Evolutionary conservation across 92 coral and sea anemone genomes (phyloP), one percentile per base, ranked within the genome.

Genomic region (Umimayanthus chanpuru): DNA sequence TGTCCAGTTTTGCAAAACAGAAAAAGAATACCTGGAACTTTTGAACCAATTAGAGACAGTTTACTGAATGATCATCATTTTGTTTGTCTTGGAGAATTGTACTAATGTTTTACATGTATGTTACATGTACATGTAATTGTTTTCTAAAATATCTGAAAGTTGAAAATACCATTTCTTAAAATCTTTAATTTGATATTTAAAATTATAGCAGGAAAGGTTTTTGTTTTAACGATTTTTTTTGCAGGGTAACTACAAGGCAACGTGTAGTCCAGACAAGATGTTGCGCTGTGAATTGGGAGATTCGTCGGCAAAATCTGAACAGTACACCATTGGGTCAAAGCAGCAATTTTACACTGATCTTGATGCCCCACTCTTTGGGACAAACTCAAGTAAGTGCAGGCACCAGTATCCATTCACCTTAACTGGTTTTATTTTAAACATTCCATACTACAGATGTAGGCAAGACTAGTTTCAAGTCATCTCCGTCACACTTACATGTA

Each of bases 231-330:
- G 71, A 28, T 11, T 11, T 11, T 81, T 16, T 25, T 88, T 75
- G 29, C 79, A 96, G 99, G 96, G 97, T 53, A 91, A 92, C 75
- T 97, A 97, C 81, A 50, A 77, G 16, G 47, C 90, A 44, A 90
- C 94, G 0, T 97, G 99, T 82, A 26, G 89, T 50, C 93, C 96
- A 4, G 77, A 61, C 71, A 97, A 95, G 74, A 88, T 93, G 91
- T 68, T 95, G 77, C 94, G 99, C 18, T 97, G 99, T 79, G 99
- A 97, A 78, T 90, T 95, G 25, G 99, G 99, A 11, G 99, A 97
- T 79, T 58, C 90, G 6, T 95, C 99, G 5, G 94, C 92, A 6
- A 97, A 97, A 85, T 85, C 90, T 50, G 89, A 85, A 1, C 89
- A 88, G 85, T 89, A 93, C 56, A 56, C 80, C 68, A 90, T 97